These are phyloP conservation scores for Spinus pinus DNA, from an alignment of 2,797 vertebrate genomes.

Conservation along the genomic window DNA sequence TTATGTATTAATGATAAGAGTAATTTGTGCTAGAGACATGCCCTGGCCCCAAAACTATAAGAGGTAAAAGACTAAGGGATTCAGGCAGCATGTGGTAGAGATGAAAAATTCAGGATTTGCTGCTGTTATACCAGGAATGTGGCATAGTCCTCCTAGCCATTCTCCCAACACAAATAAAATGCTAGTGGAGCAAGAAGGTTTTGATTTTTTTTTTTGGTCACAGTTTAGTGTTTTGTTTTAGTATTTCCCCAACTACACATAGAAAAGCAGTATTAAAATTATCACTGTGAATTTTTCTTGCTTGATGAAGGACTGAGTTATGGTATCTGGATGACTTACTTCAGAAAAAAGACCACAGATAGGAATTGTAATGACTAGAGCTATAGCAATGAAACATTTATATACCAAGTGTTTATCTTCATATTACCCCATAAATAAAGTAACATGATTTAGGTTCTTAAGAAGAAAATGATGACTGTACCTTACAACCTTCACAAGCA, in stretches of 20 bases:
- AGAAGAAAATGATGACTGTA: constrained; percentile 66
- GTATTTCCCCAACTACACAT: neutral
- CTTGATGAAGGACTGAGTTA: constrained; percentile 24
- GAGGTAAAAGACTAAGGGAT: neutral
- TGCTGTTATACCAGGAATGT: neutral
- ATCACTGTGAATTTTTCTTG: neutral
- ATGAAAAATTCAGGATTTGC: neutral
- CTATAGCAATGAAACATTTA: neutral
- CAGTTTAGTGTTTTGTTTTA: neutral
- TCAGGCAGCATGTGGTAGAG: neutral
- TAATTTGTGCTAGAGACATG: neutral
- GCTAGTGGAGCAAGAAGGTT: constrained; percentile 23
- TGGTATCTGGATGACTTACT: neutral
- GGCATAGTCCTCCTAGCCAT: neutral
- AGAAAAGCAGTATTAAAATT: neutral
- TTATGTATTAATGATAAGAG: neutral
- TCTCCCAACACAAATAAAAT: constrained; percentile 52
- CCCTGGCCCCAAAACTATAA: neutral
- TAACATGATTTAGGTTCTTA: constrained; percentile 8
- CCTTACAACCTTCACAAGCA: constrained; percentile 98
- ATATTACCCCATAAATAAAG: constrained; percentile 9
- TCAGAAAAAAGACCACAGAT: neutral
- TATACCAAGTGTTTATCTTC: neutral
- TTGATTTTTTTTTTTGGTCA: neutral
- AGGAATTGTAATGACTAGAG: neutral